These are phyloP conservation scores for Prinia subflava DNA, from an alignment of 2,113 vertebrate species.

Conservation along the genomic window DNA sequence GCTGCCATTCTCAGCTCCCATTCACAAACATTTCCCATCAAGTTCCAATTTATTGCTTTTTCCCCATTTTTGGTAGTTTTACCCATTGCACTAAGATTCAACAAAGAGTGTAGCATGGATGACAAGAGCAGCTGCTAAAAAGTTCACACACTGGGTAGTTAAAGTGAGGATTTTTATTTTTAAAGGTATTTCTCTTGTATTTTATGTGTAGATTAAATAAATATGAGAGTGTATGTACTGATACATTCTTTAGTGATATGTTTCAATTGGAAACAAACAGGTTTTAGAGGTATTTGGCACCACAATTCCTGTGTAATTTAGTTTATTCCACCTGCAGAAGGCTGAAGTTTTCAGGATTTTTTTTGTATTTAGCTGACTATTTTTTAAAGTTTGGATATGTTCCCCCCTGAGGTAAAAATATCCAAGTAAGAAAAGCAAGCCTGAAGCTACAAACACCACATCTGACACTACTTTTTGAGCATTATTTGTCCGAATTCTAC, in stretches of 20 bases:
- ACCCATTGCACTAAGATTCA: background rate
- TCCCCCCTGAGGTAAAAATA: background rate
- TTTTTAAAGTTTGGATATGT: background rate
- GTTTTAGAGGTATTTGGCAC: background rate
- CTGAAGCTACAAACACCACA: background rate
- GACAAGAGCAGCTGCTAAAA: background rate
- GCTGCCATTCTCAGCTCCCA: background rate
- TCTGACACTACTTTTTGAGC: background rate
- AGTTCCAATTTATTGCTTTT: background rate
- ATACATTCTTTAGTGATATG: background rate
- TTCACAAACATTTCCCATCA: background rate
- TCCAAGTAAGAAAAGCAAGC: background rate
- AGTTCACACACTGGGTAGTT: background rate
- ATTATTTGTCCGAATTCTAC: background rate
- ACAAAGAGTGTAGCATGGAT: background rate
- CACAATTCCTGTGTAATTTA: background rate
- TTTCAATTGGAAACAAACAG: background rate
- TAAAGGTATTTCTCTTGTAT: background rate
- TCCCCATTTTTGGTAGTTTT: background rate
- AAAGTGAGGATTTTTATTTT: background rate
- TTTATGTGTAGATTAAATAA: background rate
- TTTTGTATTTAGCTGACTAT: background rate
- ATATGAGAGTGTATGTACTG: background rate
- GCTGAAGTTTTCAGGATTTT: accelerated
- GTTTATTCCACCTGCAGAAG: background rate